Percentiles rank a stretch among this genome's conserved stretches.
These are phyloP conservation scores for Cynaeus angustus DNA, from an alignment of 2,888 invertebrate genomes.

Conservation along the genomic window DNA sequence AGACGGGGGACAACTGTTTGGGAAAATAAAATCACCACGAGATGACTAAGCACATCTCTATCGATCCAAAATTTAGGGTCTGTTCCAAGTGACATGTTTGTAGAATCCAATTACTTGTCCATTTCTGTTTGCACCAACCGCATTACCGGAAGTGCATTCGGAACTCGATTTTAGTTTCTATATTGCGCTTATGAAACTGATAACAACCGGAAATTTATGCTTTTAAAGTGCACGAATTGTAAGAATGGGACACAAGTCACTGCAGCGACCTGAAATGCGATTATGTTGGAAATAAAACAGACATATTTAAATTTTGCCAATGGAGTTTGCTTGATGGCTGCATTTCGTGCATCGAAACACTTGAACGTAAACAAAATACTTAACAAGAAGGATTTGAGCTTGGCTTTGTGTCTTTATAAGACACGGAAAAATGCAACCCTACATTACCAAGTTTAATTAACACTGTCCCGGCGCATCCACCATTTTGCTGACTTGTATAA, in stretches of 20 bases:
- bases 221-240: slow-evolving; percentile 41
- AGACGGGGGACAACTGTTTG: slow-evolving; percentile 14
- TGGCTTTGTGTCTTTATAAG: too few species aligned
- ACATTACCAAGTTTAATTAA: too few species aligned
- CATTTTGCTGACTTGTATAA: too few species aligned
- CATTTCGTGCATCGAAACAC: too few species aligned
- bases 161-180: slow-evolving; percentile 50
- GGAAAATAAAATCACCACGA: background rate
- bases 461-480: too few species aligned
- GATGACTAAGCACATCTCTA: slow-evolving; percentile 3
- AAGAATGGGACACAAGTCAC: background rate
- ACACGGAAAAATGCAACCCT: too few species aligned
- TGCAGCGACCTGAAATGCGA: too few species aligned
- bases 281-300: too few species aligned
- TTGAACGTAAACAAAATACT: too few species aligned
- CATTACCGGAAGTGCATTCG: slow-evolving; percentile 51
- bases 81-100: slow-evolving; percentile 26
- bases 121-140: slow-evolving; percentile 50
- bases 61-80: slow-evolving; percentile 16
- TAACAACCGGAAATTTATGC: slow-evolving; percentile 50
- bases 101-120: slow-evolving; percentile 48
- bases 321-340: too few species aligned
- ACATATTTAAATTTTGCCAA: too few species aligned
- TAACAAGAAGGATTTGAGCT: too few species aligned
- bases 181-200: slow-evolving; percentile 49